phyloP scores from a whole-genome alignment of 64 coral and sea anemone species.

The Montipora efflorescens region DNA sequence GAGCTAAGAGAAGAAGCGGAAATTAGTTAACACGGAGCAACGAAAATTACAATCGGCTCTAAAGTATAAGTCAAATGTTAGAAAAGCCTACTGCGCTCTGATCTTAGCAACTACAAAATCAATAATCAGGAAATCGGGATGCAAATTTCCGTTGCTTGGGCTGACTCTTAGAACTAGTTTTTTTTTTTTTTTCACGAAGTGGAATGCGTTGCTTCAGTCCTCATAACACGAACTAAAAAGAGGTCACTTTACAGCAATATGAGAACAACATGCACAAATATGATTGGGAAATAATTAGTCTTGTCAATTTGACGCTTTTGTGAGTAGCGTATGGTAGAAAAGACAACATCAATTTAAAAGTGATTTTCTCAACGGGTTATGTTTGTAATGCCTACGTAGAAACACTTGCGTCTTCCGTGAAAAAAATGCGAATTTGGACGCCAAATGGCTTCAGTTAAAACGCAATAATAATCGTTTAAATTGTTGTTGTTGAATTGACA shows the following conservation, averaged over 20 bases:
- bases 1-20: no score
- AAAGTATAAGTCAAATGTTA: no score
- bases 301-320: not conserved
- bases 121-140: not conserved
- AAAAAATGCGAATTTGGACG: not conserved
- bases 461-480: not conserved
- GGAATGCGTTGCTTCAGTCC: constrained; percentile 9
- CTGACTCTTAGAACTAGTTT: not conserved
- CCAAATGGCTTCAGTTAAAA: not conserved
- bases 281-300: constrained; percentile 8
- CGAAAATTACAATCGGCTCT: no score
- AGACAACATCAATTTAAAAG: constrained; percentile 39
- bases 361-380: constrained; percentile 30
- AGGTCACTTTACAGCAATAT: not conserved
- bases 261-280: not conserved
- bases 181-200: not conserved
- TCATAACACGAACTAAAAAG: not conserved
- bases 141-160: not conserved
- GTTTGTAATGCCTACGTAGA: not conserved
- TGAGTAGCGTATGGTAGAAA: not conserved
- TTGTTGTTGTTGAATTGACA: not conserved
- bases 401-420: constrained; percentile 33
- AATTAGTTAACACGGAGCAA: no score
- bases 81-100: no score
- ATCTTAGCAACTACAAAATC: not conserved